A percentile compares a stretch with the other conserved stretches of the same genome.
These are phyloP conservation scores for Poeciliopsis gracilis DNA, from an alignment of 2,797 vertebrate genomes.

Conservation along the genomic window DNA sequence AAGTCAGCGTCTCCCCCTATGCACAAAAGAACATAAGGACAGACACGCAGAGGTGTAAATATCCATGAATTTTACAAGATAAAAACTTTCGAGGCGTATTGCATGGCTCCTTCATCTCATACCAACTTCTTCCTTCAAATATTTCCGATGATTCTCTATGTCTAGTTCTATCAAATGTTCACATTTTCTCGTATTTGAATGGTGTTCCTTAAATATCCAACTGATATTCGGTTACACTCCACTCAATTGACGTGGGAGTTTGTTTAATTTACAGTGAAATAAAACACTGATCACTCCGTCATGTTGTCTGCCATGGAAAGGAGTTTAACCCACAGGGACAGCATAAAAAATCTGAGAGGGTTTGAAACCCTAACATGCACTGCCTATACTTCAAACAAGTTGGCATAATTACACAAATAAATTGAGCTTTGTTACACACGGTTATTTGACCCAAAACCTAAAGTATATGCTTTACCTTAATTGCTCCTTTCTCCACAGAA, in stretches of 20 bases:
- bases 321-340: not conserved
- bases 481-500: not conserved
- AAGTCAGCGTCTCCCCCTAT: constrained; percentile 73
- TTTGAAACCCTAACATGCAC: not conserved
- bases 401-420: not conserved
- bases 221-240: not conserved
- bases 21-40: not conserved
- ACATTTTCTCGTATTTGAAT: not conserved
- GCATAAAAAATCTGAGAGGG: not conserved
- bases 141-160: not conserved
- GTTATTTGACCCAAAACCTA: not conserved
- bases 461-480: not conserved
- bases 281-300: not conserved
- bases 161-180: not conserved
- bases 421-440: not conserved
- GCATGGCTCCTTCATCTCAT: not conserved
- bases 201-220: not conserved
- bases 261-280: not conserved
- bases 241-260: not conserved
- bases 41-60: not conserved
- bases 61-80: not conserved
- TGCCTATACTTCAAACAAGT: not conserved
- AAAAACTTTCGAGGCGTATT: not conserved
- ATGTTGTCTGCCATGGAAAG: not conserved
- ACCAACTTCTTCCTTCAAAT: not conserved